Base-by-base conservation (phyloP, 2,888 invertebrate species). In the Lordiphosa andalusiaca region DNA sequence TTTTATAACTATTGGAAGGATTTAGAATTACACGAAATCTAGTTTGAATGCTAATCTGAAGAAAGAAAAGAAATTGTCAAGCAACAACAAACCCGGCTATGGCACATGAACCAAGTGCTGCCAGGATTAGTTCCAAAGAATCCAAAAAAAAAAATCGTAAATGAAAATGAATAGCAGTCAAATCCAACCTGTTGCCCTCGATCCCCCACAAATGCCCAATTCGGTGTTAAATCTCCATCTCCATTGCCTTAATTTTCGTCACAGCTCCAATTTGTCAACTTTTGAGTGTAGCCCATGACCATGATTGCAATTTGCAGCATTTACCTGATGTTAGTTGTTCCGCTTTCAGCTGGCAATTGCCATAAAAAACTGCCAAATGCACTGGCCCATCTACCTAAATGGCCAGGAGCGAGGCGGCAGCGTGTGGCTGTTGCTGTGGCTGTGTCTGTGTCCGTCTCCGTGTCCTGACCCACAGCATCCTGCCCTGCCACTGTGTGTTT, bases 351-450 rank as follows among this genome's bases (percentile, higher is more conserved):
- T 76, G 74, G 66, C 75, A 75, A 53, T 53, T 51, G 48, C 61
- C 70, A 69, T 80, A 83, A 83, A 78, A 78, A 78, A 78, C 73
- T 80, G 83, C 59, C 81, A 76, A 83, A 76, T 73, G 69, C 69
- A 75, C 38, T 46, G 53, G 55, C 36, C 65, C 47, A 69, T 63
- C 73, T 78, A 78, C 83, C 78, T 78, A 78, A 66, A 66, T 58
- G 69, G 56, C 64, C 33, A 48, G 13, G 50, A 52, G 30, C 30
- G 36, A n/a, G 40, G 38, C 33, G 61, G 53, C 48, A 62, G 62
- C 51, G 59, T 65, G 50, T 67, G 41, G 48, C 48, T 56, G 50
- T 67, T 39, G 48, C 48, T 56, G 51, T 42, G 54, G 60, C 53
- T 65, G 50, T 67, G 41, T 46, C 48, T 56, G 51, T 42, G 54